phyloP scores from a whole-genome alignment of 1,140 invertebrate genomes.

The Hestina assimilis region DNA sequence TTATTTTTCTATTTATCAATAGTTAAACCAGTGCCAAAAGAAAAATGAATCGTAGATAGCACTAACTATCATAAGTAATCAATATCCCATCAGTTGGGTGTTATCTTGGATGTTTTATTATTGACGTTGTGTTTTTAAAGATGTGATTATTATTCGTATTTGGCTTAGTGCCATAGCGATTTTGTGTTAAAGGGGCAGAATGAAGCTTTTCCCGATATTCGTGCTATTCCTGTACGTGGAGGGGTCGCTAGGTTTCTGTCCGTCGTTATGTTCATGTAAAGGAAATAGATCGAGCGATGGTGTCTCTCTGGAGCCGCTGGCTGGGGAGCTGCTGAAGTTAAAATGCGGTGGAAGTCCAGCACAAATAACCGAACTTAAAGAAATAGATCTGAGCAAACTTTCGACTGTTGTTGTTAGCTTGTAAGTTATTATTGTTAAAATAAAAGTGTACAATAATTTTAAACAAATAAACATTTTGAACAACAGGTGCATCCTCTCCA shows the following conservation, averaged over 20 bases:
- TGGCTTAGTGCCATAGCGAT: slow-evolving; percentile 69
- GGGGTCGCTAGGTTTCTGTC: slow-evolving; percentile 50
- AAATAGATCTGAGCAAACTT: slow-evolving; percentile 67
- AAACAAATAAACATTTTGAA: slow-evolving; percentile 11
- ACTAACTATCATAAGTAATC: slow-evolving; percentile 29
- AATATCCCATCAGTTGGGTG: slow-evolving; percentile 18
- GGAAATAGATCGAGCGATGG: slow-evolving; percentile 51
- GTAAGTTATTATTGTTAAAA: slow-evolving; percentile 48
- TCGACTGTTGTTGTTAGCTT: slow-evolving; percentile 62
- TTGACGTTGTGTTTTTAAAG: slow-evolving; percentile 58
- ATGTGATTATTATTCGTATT: slow-evolving; percentile 67
- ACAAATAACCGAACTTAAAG: slow-evolving; percentile 69
- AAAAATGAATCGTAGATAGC: slow-evolving; percentile 39
- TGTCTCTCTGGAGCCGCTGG: slow-evolving; percentile 38
- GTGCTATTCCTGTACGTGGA: slow-evolving; percentile 42
- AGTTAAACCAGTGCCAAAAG: slow-evolving; percentile 39
- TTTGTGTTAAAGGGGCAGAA: slow-evolving; percentile 55
- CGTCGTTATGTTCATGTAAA: slow-evolving; percentile 69
- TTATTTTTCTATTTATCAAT: slow-evolving; percentile 58
- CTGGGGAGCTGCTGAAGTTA: slow-evolving; percentile 57
- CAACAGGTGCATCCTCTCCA: slow-evolving; percentile 5
- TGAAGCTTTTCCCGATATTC: slow-evolving; percentile 50
- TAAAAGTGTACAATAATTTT: neutral
- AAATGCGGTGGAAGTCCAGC: slow-evolving; percentile 62
- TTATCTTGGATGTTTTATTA: slow-evolving; percentile 33